phyloP scores from a whole-genome alignment of 2,888 invertebrate species.

The Trichopria drosophilae region DNA sequence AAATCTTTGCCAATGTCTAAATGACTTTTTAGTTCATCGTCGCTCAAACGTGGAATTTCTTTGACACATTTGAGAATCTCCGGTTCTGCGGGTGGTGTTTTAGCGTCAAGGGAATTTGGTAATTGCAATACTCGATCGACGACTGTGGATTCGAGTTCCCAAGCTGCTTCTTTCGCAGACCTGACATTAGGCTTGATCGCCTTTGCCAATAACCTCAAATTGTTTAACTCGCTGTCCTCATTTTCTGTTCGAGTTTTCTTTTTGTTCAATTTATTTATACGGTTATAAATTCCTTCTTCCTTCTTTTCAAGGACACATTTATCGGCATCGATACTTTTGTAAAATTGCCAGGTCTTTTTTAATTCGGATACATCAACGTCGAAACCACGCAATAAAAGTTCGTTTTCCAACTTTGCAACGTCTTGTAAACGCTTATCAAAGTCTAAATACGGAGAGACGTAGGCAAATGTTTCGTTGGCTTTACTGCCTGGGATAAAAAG shows the following conservation, averaged over 20 bases:
- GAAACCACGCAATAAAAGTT: conserved; percentile 63
- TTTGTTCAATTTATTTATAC: conserved; percentile 58
- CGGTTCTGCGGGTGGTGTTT: conserved; percentile 61
- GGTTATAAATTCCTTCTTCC: conserved; percentile 60
- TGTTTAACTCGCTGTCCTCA: conserved; percentile 59
- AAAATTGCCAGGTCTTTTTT: conserved; percentile 66
- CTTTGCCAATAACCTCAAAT: conserved; percentile 63
- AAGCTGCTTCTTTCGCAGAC: conserved; percentile 65
- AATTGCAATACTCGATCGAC: conserved; percentile 67
- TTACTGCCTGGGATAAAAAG: conserved; percentile 71
- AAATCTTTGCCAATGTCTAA: conserved; percentile 62
- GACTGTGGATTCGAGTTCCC: conserved; percentile 74
- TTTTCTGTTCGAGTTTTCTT: conserved; percentile 44
- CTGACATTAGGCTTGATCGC: conserved; percentile 68
- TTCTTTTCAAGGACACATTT: conserved; percentile 62
- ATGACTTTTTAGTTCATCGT: conserved; percentile 53
- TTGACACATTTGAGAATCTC: conserved; percentile 39
- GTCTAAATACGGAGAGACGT: conserved; percentile 71
- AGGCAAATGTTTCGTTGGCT: conserved; percentile 69
- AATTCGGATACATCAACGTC: conserved; percentile 63
- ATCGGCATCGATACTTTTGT: conserved; percentile 62
- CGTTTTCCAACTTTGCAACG: conserved; percentile 60
- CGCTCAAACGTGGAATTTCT: conserved; percentile 14
- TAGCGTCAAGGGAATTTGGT: conserved; percentile 71
- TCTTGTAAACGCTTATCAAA: conserved; percentile 64